Conservation (phyloP, 2,113 vertebrate genomes). For the Amblyornis subalaris region DNA sequence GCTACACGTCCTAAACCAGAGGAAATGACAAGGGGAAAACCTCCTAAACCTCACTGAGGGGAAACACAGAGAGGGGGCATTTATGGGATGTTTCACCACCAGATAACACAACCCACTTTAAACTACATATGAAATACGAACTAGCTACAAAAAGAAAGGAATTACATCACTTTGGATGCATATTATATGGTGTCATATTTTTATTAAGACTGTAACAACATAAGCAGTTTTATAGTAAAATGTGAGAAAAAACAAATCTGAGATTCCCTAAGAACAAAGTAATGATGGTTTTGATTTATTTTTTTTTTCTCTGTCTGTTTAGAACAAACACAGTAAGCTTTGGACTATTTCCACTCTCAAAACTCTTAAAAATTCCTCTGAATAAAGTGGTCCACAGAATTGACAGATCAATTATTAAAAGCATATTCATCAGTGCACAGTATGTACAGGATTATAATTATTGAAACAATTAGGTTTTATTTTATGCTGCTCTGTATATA, state of each 20-base stretch:
- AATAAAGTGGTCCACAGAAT: not conserved
- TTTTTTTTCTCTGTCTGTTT: not conserved
- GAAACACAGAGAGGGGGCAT: not conserved
- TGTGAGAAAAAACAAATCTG: not conserved
- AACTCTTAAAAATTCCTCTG: not conserved
- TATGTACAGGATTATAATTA: not conserved
- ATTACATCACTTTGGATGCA: not conserved
- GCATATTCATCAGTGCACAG: not conserved
- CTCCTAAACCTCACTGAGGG: not conserved
- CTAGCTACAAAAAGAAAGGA: not conserved
- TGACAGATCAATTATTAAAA: not conserved
- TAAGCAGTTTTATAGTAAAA: not conserved
- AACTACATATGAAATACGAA: not conserved
- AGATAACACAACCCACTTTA: not conserved
- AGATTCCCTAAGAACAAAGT: not conserved
- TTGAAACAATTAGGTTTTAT: not conserved
- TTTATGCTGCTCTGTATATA: not conserved
- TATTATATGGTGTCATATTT: not conserved
- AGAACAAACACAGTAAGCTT: not conserved
- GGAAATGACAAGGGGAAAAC: not conserved
- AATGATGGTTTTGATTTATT: fast-evolving
- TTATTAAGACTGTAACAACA: not conserved
- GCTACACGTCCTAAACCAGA: not conserved
- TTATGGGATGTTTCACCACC: not conserved
- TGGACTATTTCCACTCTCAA: not conserved